Evolutionary conservation across 2,113 vertebrate genomes (phyloP), one percentile per base, ranked within the genome.

Genomic region (Rhabdomys dilectus): DNA sequence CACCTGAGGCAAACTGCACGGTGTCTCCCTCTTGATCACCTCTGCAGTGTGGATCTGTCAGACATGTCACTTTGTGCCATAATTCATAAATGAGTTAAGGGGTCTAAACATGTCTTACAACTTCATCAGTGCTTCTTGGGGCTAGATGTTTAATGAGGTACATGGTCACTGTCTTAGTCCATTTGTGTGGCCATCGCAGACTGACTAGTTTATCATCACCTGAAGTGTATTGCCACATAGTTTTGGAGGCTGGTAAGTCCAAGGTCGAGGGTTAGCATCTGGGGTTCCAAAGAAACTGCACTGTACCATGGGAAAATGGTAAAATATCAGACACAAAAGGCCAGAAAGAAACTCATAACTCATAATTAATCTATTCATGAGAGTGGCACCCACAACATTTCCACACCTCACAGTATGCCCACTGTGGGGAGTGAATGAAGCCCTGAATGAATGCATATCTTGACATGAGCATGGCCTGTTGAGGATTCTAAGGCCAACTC

Each of bases 131-230:
- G 51, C 21, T 90, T 94, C 68, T 53, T 73, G 45, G 58, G 51
- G 34, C 26, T 58, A 51, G 76, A 42, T 26, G 64, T 45, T n/a
- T 80, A 94, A 68, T 34, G 48, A 92, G n/a, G 42, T 84, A 12
- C 53, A 60, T 87, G n/a, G n/a, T 73, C 91, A 80, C 76, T 68
- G 91, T 45, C n/a, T 93, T 53, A 73, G 56, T 87, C 26, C 60
- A 34, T 6, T 82, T 64, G 17, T 24, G 11, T 58, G 42, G 66
- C 34, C 72, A 3, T 34, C n/a, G 16, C 3, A 42, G 42, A 64
- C 24, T 26, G 19, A 12, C 24, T 11, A 53, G 53, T 39, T 70
- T 31, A 39, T 39, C 42, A 48, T 31, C 29, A 36, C 19, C 12
- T n/a, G 24, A 92, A 31, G 60, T 34, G 13, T 26, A 12, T 19